These are phyloP conservation scores for Enteromius afrohamiltoni DNA, from an alignment of 2,797 vertebrate species.

Conservation along the genomic window DNA sequence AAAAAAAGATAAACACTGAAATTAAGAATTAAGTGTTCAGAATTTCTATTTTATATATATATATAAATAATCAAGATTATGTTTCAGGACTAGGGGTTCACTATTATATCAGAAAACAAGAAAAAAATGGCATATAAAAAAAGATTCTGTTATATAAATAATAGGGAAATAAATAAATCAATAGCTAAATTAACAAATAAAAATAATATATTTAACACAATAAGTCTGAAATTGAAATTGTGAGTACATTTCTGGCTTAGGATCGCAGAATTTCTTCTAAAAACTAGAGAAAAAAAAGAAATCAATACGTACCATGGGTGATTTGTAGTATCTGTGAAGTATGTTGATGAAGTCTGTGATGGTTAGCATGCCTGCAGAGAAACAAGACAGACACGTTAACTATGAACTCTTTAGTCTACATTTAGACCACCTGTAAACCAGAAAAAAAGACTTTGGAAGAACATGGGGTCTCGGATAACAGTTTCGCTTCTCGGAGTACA, in stretches of 20 bases:
- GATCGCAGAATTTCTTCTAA: background rate
- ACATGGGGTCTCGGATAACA: background rate
- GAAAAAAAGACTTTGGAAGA: background rate
- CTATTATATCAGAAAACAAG: background rate
- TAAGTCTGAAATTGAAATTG: background rate
- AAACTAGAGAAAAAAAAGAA: background rate
- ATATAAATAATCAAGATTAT: background rate
- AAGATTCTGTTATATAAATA: background rate
- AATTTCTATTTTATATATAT: no score
- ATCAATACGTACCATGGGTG: constrained; percentile 87
- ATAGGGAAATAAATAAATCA: background rate
- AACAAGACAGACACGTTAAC: constrained; percentile 20
- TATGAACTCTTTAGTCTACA: background rate
- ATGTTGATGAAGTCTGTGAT: constrained; percentile 99
- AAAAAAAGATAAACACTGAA: background rate
- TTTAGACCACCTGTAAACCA: background rate
- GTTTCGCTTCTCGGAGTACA: constrained; percentile 1
- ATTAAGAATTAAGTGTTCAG: no score
- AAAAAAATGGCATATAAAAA: background rate
- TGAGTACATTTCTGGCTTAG: background rate
- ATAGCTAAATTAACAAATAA: background rate
- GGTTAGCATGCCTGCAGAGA: constrained; percentile 90
- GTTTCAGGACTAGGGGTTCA: background rate
- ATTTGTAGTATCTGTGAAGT: constrained; percentile 98
- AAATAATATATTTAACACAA: background rate